A percentile compares a stretch with the other conserved stretches of the same genome.
These are phyloP conservation scores for Choloepus hoffmanni DNA, from an alignment of 2,113 vertebrate genomes.

Conservation along the genomic window DNA sequence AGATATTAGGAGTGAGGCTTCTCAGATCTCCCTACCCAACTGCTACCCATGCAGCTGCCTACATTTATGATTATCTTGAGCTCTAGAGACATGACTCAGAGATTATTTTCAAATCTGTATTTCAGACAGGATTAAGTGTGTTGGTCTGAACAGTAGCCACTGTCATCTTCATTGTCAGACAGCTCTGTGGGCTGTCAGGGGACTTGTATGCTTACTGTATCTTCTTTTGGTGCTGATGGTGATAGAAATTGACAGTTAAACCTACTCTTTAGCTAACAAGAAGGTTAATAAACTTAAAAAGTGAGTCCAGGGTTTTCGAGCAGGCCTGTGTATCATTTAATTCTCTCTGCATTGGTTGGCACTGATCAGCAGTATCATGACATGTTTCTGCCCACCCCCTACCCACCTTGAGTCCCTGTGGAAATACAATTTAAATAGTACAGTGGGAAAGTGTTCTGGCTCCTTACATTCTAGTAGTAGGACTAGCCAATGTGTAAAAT, in stretches of 20 bases:
- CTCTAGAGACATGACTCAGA: not conserved
- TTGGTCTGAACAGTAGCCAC: not conserved
- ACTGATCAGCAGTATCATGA: conserved; percentile 59
- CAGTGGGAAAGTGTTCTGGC: rapidly evolving
- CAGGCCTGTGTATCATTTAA: conserved; percentile 76
- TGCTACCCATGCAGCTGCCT: not conserved
- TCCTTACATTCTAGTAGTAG: not conserved
- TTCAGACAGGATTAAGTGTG: not conserved
- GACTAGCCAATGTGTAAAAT: not conserved
- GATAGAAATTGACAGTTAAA: conserved; percentile 54
- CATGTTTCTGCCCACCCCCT: conserved; percentile 58
- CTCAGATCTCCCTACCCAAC: not conserved
- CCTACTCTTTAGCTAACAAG: conserved; percentile 70
- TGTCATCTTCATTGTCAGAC: not conserved
- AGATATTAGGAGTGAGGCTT: not conserved
- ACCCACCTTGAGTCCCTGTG: not conserved
- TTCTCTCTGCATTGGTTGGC: conserved; percentile 68
- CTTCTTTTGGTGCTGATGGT: not conserved
- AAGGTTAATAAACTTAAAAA: conserved; percentile 61
- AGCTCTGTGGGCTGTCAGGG: not conserved
- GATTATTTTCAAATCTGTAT: not conserved
- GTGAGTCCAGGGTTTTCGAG: conserved; percentile 64
- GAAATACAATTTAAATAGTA: not conserved
- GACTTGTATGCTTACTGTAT: no score
- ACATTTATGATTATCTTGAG: not conserved